Base-by-base conservation (phyloP, 1,140 invertebrate genomes). In the Formica exsecta region DNA sequence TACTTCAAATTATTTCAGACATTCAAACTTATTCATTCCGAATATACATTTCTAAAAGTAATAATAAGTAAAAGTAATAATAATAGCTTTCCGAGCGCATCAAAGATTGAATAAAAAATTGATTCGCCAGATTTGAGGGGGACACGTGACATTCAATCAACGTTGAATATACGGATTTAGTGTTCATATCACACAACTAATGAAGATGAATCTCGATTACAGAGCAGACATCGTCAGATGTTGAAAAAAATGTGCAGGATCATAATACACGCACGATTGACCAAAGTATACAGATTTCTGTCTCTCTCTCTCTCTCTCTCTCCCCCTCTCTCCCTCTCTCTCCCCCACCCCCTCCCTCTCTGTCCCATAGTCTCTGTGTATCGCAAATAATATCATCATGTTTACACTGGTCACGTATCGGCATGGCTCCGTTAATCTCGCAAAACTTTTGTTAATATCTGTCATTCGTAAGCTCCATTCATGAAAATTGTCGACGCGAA, bases 101-200 rank as follows among this genome's bases (percentile, higher is more conserved):
- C 25, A 22, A 11, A 61, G 54, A 16, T n/a, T 83, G 68, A 83
- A 74, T 73, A 48, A 83, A 19, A 51, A 74, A 83, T 13, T 74
- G 29, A 83, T 80, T 70, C 19, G 64, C 32, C 48, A 80, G 51
- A 80, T 83, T 83, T 83, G 68, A 83, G 48, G 79, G 68, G 5
- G 73, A 32, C 54, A n/a, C 54, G 1, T 19, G 54, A 25, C 25
- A 25, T 83, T 36, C 64, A 80, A 70, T 80, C 51, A 54, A 41
- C 22, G 16, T 70, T 9, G 8, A 68, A 80, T 70, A 38, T 22
- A n/a, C 16, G 22, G 16, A 80, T 68, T 38, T 70, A 11, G n/a
- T 7, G 13, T 64, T 68, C 32, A 59, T 62, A 48, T 79, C 61
- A 32, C 19, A 32, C 13, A 38, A 29, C 76, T 80, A 68, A 68